Evolutionary conservation across 2,888 invertebrate genomes (phyloP).

Genomic region (Agrilus biguttatus): DNA sequence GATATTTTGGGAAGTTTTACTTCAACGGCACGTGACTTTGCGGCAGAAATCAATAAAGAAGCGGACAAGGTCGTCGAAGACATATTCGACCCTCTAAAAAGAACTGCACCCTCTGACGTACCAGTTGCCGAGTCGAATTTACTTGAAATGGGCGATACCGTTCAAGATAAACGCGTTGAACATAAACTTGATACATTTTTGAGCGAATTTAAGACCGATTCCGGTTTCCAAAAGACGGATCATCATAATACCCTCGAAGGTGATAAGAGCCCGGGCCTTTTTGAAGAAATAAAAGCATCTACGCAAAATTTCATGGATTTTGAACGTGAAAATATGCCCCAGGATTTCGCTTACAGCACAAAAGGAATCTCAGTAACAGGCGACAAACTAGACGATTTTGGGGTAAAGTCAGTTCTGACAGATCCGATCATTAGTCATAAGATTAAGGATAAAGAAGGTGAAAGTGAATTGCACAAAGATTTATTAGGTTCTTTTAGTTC

Average conservation of each 20-base stretch:
- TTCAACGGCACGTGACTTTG: conserved; percentile 20
- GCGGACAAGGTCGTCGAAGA: conserved; percentile 17
- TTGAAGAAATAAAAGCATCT: conserved; percentile 15
- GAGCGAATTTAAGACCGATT: conserved; percentile 13
- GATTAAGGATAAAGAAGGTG: too few relatives aligned
- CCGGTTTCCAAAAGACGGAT: conserved; percentile 11
- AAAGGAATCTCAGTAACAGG: background rate
- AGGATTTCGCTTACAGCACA: conserved; percentile 2
- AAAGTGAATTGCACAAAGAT: too few relatives aligned
- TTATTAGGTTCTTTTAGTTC: background rate
- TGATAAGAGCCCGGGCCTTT: conserved; percentile 4
- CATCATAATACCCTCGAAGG: conserved; percentile 8
- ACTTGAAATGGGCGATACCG: conserved; percentile 26
- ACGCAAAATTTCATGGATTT: conserved; percentile 25
- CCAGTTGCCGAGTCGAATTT: conserved; percentile 25
- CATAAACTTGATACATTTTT: conserved; percentile 24
- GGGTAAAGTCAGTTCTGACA: background rate
- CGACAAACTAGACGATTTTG: background rate
- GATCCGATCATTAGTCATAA: background rate
- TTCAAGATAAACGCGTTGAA: conserved; percentile 22
- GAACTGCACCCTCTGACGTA: conserved; percentile 6
- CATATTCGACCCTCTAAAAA: conserved; percentile 9
- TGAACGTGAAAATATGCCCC: conserved; percentile 17
- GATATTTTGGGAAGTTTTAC: conserved; percentile 23
- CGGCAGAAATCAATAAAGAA: conserved; percentile 26